These are phyloP conservation scores for Girardinichthys multiradiatus DNA, from an alignment of 2,113 vertebrate genomes.

Conservation along the genomic window DNA sequence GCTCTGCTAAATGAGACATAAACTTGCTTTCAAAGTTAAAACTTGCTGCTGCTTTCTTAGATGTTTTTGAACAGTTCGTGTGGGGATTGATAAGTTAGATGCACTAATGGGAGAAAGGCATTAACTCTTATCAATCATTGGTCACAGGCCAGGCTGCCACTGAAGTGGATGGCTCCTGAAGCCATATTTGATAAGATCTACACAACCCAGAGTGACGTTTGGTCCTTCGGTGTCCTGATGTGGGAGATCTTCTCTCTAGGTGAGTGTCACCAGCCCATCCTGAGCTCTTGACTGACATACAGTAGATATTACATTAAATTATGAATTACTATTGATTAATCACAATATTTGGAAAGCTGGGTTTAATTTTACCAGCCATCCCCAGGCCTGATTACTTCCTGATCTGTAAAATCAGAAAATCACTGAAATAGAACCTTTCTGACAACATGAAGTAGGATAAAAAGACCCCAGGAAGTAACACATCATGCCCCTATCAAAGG, in stretches of 20 bases:
- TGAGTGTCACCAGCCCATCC: conserved; percentile 67
- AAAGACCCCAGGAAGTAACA: too few species aligned
- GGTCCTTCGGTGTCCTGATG: conserved; percentile 93
- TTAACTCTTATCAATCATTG: conserved; percentile 1
- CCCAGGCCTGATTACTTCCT: neutral
- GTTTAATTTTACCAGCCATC: neutral
- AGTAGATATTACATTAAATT: neutral
- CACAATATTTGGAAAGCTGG: neutral
- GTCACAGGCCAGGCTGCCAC: conserved; percentile 88
- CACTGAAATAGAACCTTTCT: too few species aligned
- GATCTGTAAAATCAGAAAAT: too few species aligned
- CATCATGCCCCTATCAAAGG: too few species aligned
- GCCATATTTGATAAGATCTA: conserved; percentile 97
- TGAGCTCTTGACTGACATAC: neutral
- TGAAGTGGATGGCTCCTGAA: conserved; percentile 97
- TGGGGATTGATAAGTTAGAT: neutral
- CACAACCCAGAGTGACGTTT: conserved; percentile 93
- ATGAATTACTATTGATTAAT: neutral
- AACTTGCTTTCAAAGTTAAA: neutral
- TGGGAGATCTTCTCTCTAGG: conserved; percentile 98
- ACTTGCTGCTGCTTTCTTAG: neutral
- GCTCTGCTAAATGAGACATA: too few species aligned
- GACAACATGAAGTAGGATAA: too few species aligned
- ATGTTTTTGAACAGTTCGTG: conserved; percentile 4
- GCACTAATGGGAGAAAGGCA: conserved; percentile 1